Conservation (phyloP, 2,888 invertebrate species). For the Trichacis sp. region DNA sequence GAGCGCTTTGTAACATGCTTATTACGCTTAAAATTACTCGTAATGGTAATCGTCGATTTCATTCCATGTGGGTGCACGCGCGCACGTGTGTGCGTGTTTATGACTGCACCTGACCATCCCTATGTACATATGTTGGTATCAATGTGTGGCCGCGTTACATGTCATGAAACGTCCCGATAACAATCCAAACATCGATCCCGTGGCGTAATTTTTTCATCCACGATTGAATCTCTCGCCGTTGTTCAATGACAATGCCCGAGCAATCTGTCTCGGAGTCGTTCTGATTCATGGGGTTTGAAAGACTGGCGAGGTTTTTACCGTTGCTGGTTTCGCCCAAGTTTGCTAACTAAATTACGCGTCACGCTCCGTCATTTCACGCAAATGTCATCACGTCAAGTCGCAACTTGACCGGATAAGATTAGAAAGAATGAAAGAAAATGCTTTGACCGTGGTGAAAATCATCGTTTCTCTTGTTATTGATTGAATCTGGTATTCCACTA, state of each 20-base stretch:
- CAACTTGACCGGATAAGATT: neutral
- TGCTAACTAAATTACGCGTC: neutral
- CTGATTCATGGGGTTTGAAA: conserved; percentile 2
- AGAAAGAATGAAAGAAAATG: neutral
- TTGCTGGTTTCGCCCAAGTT: neutral
- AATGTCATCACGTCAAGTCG: neutral
- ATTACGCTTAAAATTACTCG: conserved; percentile 12
- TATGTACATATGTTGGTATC: conserved; percentile 3
- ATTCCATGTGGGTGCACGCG: conserved; percentile 30
- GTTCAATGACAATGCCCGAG: conserved; percentile 25
- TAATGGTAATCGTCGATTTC: conserved; percentile 23
- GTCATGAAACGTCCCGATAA: neutral
- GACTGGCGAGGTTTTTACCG: neutral
- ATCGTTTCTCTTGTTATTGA: too few species aligned
- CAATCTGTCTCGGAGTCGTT: conserved; percentile 21
- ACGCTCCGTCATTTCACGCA: neutral
- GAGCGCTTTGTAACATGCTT: too few species aligned
- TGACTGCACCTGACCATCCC: neutral
- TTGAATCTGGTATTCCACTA: conserved; percentile 24
- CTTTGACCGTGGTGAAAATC: too few species aligned
- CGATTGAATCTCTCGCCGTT: conserved; percentile 22
- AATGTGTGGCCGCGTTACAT: neutral
- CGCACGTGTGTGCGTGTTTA: conserved; percentile 24
- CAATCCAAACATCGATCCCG: conserved; percentile 9
- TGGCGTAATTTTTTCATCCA: conserved; percentile 3